A percentile compares a stretch with the other conserved stretches of the same genome.
Conservation (phyloP, 2,888 invertebrate species). For the Gibbula magus region DNA sequence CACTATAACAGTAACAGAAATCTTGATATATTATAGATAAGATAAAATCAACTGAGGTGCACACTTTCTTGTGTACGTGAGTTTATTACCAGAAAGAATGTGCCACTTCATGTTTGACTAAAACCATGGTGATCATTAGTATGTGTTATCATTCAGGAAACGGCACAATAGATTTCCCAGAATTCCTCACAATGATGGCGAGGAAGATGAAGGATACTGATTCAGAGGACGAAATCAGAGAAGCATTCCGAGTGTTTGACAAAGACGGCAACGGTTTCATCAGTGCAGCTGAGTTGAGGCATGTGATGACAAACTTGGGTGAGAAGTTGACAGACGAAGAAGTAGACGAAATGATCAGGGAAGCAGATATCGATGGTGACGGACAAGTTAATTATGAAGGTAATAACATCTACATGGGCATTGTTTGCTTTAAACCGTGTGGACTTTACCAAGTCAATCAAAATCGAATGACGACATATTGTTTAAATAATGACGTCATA, state of each 20-base stretch:
- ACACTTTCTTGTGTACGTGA: no score
- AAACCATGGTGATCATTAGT: background rate
- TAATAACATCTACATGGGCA: no score
- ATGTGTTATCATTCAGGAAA: constrained; percentile 84
- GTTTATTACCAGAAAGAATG: no score
- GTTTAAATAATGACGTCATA: no score
- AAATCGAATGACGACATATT: no score
- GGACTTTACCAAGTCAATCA: no score
- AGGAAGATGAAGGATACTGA: constrained; percentile 99
- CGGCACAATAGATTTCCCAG: constrained; percentile 99
- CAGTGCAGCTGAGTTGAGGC: constrained; percentile 97
- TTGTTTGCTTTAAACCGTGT: no score
- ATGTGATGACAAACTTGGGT: constrained; percentile 99
- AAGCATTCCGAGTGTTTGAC: constrained; percentile 98
- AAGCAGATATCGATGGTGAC: constrained; percentile 99
- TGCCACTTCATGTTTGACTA: no score
- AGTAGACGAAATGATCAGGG: constrained; percentile 99
- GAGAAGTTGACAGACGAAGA: constrained; percentile 99
- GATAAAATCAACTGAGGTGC: no score
- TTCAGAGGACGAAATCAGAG: constrained; percentile 96
- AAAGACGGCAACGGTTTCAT: constrained; percentile 99
- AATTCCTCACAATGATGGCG: constrained; percentile 99
- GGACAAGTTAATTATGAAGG: constrained; percentile 80
- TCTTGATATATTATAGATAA: no score
- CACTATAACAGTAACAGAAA: no score